Base-by-base conservation (phyloP, 2,797 vertebrate genomes). In the Epinephelus coioides region DNA sequence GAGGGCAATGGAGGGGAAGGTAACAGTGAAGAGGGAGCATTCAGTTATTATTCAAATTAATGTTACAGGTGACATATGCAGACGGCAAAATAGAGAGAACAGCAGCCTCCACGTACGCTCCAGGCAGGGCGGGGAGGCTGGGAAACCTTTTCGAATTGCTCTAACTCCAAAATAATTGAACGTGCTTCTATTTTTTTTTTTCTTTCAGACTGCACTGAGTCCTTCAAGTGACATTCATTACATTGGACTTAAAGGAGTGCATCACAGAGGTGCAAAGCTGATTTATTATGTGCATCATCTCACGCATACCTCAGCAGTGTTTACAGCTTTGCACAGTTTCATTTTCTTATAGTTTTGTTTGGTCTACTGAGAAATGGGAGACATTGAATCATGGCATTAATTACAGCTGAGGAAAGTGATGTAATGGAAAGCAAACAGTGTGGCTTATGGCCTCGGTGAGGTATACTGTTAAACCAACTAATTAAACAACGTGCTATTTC, bases 21-120 rank as follows among this genome's bases (percentile, higher is more conserved):
- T 55, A 69, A 55, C n/a, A 27, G 40, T 49, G 73, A 69, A 54
- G 51, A 65, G 75, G 77, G 59, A 53, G 56, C 62, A 65, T 79
- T 74, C 49, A 59, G 75, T 81, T 82, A 83, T 81, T 88, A 88
- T 85, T 91, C 73, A 93, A 82, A 88, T 86, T 18, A 91, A 85
- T 85, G 88, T 85, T 87, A 83, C 79, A 91, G 86, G 86, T 89
- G 88, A 88, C 78, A 91, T 85, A 86, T 82, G 55, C 84, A 74
- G 62, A 83, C 21, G 53, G 77, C 6, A 62, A 70, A 79, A 71
- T 54, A 38, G 68, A 64, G 46, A 68, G 49, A 85, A 76, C 51
- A 69, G 2, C 40, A 18, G 72, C 69, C 63, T 76, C 69, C 44
- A 30, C 3, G 46, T 63, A 13, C 0, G 73, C 79, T 80, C 4